Evolutionary conservation across 2,888 invertebrate genomes (phyloP).

Genomic region (Cremastinae sp.): DNA sequence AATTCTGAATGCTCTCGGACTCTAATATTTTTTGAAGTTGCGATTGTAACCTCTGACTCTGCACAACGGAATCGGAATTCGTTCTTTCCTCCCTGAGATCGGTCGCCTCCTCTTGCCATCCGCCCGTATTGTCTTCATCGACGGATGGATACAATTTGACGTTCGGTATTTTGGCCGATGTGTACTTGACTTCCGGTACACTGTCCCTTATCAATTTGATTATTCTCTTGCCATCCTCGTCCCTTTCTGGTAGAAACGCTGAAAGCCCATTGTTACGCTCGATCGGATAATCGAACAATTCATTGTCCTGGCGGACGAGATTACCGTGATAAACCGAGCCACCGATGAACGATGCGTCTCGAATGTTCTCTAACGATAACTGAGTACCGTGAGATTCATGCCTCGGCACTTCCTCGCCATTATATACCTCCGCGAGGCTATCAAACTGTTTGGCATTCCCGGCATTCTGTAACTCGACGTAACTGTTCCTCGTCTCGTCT

Average conservation of each 20-base stretch:
- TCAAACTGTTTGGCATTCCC: constrained; percentile 59
- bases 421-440: constrained; percentile 32
- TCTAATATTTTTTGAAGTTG: constrained; percentile 55
- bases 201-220: constrained; percentile 54
- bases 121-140: neutral
- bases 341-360: constrained; percentile 20
- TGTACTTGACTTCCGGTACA: constrained; percentile 53
- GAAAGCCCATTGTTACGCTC: constrained; percentile 36
- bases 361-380: constrained; percentile 47
- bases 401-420: constrained; percentile 31
- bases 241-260: constrained; percentile 5
- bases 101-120: constrained; percentile 13
- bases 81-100: constrained; percentile 4
- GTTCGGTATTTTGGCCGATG: constrained; percentile 40
- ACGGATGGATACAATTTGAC: constrained; percentile 41
- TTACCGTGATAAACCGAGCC: constrained; percentile 55
- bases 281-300: constrained; percentile 45
- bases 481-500: constrained; percentile 46
- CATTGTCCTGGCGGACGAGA: constrained; percentile 49
- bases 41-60: constrained; percentile 31
- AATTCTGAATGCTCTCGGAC: constrained; percentile 42
- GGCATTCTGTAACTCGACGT: constrained; percentile 53
- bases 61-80: neutral
- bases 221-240: constrained; percentile 46
- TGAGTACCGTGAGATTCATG: constrained; percentile 48